Evolutionary conservation across 1,140 invertebrate genomes (phyloP).

Genomic region (Brachionus calyciflorus): DNA sequence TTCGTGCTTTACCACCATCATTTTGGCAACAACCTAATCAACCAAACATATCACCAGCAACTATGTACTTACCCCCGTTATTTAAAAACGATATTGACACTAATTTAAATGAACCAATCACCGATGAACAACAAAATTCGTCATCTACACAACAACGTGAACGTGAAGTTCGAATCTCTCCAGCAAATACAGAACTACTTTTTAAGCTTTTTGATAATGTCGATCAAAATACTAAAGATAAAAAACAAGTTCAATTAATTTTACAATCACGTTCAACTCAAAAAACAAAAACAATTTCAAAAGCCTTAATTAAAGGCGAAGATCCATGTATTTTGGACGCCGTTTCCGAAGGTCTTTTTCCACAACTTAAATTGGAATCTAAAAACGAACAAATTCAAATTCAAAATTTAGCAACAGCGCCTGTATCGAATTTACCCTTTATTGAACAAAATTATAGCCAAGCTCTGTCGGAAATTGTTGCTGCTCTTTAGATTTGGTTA

Average conservation of each 20-base stretch:
- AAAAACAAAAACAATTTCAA: conserved; percentile 50
- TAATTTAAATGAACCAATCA: conserved; percentile 50
- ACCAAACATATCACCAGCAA: conserved; percentile 60
- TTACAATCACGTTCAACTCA: conserved; percentile 54
- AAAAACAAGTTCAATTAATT: conserved; percentile 51
- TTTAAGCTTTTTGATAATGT: conserved; percentile 62
- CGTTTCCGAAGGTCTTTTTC: conserved; percentile 60
- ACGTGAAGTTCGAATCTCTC: conserved; percentile 56
- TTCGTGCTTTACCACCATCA: conserved; percentile 64
- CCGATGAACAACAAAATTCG: neutral
- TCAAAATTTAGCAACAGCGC: neutral
- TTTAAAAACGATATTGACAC: conserved; percentile 57
- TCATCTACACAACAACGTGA: conserved; percentile 47
- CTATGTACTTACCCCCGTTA: conserved; percentile 60
- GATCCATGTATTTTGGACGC: conserved; percentile 63
- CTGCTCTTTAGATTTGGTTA: neutral
- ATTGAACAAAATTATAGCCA: conserved; percentile 63
- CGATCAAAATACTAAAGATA: conserved; percentile 53
- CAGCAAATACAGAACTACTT: conserved; percentile 63
- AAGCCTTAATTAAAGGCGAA: conserved; percentile 56
- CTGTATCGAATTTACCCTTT: conserved; percentile 57
- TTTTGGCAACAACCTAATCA: conserved; percentile 66
- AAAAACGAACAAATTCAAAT: conserved; percentile 41
- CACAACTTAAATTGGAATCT: conserved; percentile 57
- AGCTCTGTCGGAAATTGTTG: conserved; percentile 62